These are phyloP conservation scores for Salmo trutta DNA, from an alignment of 2,797 vertebrate genomes.

Conservation along the genomic window DNA sequence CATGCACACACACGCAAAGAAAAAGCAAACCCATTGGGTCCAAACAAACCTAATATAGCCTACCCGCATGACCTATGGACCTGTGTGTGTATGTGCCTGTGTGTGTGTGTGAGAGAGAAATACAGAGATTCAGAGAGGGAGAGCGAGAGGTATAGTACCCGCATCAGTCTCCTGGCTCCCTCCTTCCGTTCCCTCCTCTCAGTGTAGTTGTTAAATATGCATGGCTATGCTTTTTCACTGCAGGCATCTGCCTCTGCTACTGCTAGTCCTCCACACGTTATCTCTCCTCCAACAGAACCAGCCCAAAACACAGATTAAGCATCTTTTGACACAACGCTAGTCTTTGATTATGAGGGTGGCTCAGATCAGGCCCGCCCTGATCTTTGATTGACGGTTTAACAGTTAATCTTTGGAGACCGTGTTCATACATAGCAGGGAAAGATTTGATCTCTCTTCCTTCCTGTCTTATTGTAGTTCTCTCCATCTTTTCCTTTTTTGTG, in stretches of 20 bases:
- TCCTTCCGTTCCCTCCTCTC: background rate
- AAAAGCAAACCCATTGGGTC: too few species aligned
- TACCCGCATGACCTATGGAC: background rate
- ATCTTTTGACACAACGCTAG: background rate
- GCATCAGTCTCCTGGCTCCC: background rate
- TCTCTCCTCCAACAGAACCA: background rate
- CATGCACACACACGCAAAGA: too few species aligned
- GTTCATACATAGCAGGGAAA: background rate
- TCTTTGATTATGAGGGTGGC: background rate
- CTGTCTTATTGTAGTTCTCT: background rate
- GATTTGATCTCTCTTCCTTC: background rate
- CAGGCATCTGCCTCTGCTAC: conserved; percentile 11
- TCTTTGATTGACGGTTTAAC: conserved; percentile 8
- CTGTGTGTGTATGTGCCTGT: background rate
- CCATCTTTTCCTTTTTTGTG: too few species aligned
- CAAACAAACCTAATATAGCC: background rate
- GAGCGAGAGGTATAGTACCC: background rate
- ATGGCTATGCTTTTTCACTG: conserved; percentile 22
- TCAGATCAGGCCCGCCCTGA: background rate
- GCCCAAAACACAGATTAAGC: conserved; percentile 20
- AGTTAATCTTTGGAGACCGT: background rate
- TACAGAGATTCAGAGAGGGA: background rate
- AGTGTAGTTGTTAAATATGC: conserved; percentile 28
- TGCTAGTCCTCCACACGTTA: background rate
- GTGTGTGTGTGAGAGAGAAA: background rate